phyloP scores from a whole-genome alignment of 2,888 invertebrate genomes.

The Sesia apiformis region DNA sequence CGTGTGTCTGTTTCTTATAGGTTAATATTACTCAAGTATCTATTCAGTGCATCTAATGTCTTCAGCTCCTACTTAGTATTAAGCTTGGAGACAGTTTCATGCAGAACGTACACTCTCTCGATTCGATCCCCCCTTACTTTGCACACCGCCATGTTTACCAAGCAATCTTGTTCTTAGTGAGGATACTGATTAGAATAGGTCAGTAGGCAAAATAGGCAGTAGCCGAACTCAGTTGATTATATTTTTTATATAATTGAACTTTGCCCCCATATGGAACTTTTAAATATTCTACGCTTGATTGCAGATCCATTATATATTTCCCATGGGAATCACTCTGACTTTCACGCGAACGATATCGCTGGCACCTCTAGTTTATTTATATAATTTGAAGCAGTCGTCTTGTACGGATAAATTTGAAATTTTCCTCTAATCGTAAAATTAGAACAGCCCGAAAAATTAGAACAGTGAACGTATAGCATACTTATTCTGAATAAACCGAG shows the following conservation, averaged over 20 bases:
- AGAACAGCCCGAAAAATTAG: neutral
- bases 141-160: neutral
- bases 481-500: constrained; percentile 18
- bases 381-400: neutral
- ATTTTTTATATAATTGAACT: too few relatives aligned
- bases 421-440: neutral
- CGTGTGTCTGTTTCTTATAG: too few relatives aligned
- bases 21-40: neutral
- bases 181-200: too few relatives aligned
- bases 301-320: too few relatives aligned
- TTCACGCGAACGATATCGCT: too few relatives aligned
- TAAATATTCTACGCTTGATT: too few relatives aligned
- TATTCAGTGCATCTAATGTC: neutral
- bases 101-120: neutral
- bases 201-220: too few relatives aligned
- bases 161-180: neutral
- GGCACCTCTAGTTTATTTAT: too few relatives aligned
- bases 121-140: neutral
- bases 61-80: neutral
- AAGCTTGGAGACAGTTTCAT: neutral
- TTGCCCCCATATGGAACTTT: too few relatives aligned
- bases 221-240: too few relatives aligned
- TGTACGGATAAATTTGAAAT: neutral
- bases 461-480: constrained; percentile 14
- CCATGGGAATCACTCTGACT: too few relatives aligned